A percentile compares a stretch with the other conserved stretches of the same genome.
These are phyloP conservation scores for Leptonema lineaticorne DNA, from an alignment of 1,140 invertebrate genomes.

Conservation along the genomic window DNA sequence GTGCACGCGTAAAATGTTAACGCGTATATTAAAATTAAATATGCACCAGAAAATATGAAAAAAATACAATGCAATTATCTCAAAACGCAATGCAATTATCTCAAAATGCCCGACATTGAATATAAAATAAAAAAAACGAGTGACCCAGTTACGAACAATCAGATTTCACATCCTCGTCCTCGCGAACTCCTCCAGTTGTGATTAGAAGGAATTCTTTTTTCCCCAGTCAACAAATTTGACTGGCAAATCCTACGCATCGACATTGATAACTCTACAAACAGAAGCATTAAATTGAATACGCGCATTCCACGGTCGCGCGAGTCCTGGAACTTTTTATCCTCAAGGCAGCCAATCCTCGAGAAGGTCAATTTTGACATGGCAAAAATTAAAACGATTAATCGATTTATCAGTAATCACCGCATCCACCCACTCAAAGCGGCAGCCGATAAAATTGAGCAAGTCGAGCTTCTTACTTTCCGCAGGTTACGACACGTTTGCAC, in stretches of 20 bases:
- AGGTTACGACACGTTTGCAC: not conserved
- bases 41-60: too few species aligned
- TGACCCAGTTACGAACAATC: not conserved
- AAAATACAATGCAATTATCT: too few species aligned
- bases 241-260: not conserved
- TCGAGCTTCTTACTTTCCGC: not conserved
- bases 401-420: not conserved
- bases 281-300: not conserved
- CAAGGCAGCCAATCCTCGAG: not conserved
- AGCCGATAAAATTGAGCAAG: conserved; percentile 3
- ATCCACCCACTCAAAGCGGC: not conserved
- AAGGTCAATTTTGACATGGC: too few species aligned
- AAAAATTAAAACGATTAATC: not conserved
- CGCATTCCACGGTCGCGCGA: not conserved
- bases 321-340: not conserved
- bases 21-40: too few species aligned
- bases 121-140: not conserved
- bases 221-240: not conserved
- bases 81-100: not conserved
- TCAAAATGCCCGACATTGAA: not conserved
- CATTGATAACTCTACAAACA: not conserved
- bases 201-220: not conserved
- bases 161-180: not conserved
- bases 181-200: not conserved
- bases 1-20: too few species aligned